Evolutionary conservation across 2,888 invertebrate genomes (phyloP).

Genomic region (Mythimna loreyi): DNA sequence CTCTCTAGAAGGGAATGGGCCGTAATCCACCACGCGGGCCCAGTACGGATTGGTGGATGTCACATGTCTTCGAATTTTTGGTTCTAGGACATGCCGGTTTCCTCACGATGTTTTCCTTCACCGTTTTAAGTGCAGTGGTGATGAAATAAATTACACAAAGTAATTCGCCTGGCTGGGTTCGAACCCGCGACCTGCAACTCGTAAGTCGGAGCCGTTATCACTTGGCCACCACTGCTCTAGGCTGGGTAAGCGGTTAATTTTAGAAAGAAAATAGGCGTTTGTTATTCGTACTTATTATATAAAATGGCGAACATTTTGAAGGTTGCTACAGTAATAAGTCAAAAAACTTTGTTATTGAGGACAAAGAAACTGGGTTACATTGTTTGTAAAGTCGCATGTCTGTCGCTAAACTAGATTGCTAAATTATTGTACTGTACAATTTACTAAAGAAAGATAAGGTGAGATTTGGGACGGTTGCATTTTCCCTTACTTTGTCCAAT

Average conservation of each 20-base stretch:
- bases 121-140: too few species aligned
- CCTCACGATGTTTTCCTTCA: too few species aligned
- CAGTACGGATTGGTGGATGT: too few species aligned
- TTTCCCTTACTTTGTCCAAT: constrained; percentile 32
- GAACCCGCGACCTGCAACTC: too few species aligned
- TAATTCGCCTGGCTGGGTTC: too few species aligned
- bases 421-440: constrained; percentile 43
- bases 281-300: constrained; percentile 43
- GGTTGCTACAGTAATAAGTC: constrained; percentile 42
- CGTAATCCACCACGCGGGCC: too few species aligned
- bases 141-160: too few species aligned
- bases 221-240: too few species aligned
- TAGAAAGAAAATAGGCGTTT: constrained; percentile 38
- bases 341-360: constrained; percentile 37
- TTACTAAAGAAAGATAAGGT: constrained; percentile 31
- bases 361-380: constrained; percentile 43
- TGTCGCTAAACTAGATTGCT: constrained; percentile 28
- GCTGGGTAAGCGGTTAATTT: constrained; percentile 14
- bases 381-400: constrained; percentile 50
- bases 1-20: too few species aligned
- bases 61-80: too few species aligned
- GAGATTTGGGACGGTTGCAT: constrained; percentile 24
- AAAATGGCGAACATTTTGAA: constrained; percentile 30
- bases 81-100: too few species aligned
- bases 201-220: too few species aligned